phyloP scores from a whole-genome alignment of 2,113 vertebrate genomes.

The Tyrannus savana region DNA sequence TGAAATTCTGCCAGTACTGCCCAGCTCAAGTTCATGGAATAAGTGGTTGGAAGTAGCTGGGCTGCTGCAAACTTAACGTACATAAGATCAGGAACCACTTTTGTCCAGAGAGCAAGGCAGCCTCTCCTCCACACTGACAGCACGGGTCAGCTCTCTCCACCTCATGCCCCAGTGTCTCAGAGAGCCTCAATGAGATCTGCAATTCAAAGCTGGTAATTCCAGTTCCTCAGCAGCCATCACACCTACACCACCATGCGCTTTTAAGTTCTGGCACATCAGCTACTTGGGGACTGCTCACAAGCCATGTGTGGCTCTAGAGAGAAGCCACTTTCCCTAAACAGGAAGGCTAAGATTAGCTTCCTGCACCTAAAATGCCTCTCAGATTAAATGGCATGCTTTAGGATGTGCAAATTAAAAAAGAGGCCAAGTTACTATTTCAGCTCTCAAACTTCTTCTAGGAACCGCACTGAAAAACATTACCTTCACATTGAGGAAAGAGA shows the following conservation, averaged over 20 bases:
- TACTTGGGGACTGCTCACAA: background rate
- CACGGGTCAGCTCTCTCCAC: background rate
- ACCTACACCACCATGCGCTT: background rate
- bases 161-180: background rate
- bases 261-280: background rate
- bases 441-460: background rate
- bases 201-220: background rate
- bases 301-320: background rate
- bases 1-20: background rate
- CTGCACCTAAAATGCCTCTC: background rate
- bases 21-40: background rate
- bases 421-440: background rate
- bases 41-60: background rate
- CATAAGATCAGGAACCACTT: background rate
- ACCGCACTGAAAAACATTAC: background rate
- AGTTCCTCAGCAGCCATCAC: background rate
- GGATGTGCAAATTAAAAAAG: background rate
- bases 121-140: rapidly evolving
- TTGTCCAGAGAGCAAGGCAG: background rate
- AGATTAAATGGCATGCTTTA: rapidly evolving
- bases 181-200: background rate
- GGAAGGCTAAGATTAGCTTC: background rate
- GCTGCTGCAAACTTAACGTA: background rate
- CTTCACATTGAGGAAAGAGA: background rate
- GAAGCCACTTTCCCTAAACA: background rate